phyloP scores from a whole-genome alignment of 2,888 invertebrate genomes.

The Tricholauxania praeusta region DNA sequence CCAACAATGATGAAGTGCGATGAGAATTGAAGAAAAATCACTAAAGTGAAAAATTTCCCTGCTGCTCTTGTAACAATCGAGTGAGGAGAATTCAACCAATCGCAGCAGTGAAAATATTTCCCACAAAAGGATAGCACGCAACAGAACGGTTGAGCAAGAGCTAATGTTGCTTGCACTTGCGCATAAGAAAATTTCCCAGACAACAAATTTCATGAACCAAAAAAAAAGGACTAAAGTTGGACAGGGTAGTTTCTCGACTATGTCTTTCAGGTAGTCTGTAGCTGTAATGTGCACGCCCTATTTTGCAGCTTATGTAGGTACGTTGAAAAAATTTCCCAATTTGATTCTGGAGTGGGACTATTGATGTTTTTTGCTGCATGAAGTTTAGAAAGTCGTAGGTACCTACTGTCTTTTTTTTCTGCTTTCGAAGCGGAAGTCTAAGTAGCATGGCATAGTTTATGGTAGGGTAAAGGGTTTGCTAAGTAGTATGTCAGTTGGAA shows the following conservation, averaged over 20 bases:
- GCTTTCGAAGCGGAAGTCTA: background rate
- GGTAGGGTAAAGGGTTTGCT: background rate
- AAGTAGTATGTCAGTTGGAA: background rate
- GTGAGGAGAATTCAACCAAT: conserved; percentile 17
- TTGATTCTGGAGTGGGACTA: conserved; percentile 8
- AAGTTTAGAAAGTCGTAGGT: conserved; percentile 13
- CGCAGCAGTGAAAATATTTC: background rate
- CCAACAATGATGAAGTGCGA: conserved; percentile 11
- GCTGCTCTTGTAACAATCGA: background rate
- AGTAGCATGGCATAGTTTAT: background rate
- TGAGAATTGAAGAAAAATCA: conserved; percentile 4
- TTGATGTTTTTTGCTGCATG: conserved; percentile 14
- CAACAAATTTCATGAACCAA: background rate
- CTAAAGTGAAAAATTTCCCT: conserved; percentile 7
- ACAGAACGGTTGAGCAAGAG: background rate
- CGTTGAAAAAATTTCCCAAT: conserved; percentile 16
- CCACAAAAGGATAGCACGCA: background rate
- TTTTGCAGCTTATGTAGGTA: too few relatives aligned
- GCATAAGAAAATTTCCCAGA: conserved; percentile 9
- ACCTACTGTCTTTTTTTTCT: background rate
- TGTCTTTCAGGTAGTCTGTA: too few relatives aligned
- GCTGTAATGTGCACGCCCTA: too few relatives aligned
- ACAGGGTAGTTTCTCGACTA: too few relatives aligned
- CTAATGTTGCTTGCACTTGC: conserved; percentile 18
- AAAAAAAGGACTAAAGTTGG: conserved; percentile 12